Conservation (phyloP, 1,140 invertebrate species). For the Listronotus bonariensis region DNA sequence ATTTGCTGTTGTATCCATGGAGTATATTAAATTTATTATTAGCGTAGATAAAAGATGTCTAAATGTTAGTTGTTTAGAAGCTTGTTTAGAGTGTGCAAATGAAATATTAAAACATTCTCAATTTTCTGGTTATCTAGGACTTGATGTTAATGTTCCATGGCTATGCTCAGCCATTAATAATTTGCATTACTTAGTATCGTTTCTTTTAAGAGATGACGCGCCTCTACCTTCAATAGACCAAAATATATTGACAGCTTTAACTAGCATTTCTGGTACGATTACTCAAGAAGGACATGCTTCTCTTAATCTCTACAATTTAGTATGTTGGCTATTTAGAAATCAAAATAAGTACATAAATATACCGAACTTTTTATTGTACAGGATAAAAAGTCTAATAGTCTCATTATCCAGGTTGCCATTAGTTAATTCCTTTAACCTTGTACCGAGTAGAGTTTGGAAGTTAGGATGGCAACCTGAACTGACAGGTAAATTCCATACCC, state of each 20-base stretch:
- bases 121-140: slow-evolving; percentile 53
- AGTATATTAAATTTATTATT: slow-evolving; percentile 59
- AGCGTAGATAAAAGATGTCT: slow-evolving; percentile 32
- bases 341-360: slow-evolving; percentile 48
- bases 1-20: slow-evolving; percentile 66
- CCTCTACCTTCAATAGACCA: slow-evolving; percentile 48
- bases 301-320: slow-evolving; percentile 57
- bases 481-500: slow-evolving; percentile 61
- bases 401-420: slow-evolving; percentile 66
- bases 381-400: slow-evolving; percentile 59
- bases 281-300: slow-evolving; percentile 56
- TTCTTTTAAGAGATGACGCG: slow-evolving; percentile 48
- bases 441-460: slow-evolving; percentile 70
- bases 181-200: slow-evolving; percentile 51
- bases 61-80: slow-evolving; percentile 41
- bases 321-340: slow-evolving; percentile 59
- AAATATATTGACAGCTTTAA: slow-evolving; percentile 49
- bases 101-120: slow-evolving; percentile 52
- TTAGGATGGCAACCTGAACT: slow-evolving; percentile 62
- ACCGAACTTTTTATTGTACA: slow-evolving; percentile 54
- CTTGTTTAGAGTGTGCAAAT: slow-evolving; percentile 55
- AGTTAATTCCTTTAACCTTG: slow-evolving; percentile 71
- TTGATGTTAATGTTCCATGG: slow-evolving; percentile 53
- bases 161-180: slow-evolving; percentile 58
- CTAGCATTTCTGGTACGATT: slow-evolving; percentile 51